These are phyloP conservation scores for Bradypus variegatus DNA, from an alignment of 2,797 vertebrate species.

Conservation along the genomic window DNA sequence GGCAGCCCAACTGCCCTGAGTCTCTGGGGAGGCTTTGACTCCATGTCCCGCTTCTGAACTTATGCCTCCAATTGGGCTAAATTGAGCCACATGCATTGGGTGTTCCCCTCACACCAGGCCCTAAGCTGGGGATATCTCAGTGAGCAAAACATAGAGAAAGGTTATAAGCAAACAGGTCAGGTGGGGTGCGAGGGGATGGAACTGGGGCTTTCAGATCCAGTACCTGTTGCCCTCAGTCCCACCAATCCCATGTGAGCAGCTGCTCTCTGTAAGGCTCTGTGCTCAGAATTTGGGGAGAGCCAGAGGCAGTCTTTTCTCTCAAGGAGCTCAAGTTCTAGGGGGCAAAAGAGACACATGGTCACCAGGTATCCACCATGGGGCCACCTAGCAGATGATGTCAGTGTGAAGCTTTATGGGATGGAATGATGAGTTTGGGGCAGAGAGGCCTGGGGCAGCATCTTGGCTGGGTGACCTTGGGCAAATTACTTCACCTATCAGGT, in stretches of 20 bases:
- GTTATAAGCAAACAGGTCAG: not conserved
- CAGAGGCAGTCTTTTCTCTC: not conserved
- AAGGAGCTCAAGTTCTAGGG: not conserved
- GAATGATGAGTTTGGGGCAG: not conserved
- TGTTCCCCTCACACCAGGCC: not conserved
- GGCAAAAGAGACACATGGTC: too few species aligned
- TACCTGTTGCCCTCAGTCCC: not conserved
- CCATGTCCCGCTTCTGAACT: not conserved
- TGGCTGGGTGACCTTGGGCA: not conserved
- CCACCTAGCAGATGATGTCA: rapidly evolving
- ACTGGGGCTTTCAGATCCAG: not conserved
- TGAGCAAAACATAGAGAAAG: not conserved
- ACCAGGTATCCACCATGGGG: rapidly evolving
- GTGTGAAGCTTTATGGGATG: rapidly evolving
- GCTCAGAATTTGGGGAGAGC: not conserved
- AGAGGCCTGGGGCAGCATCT: not conserved
- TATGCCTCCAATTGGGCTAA: not conserved
- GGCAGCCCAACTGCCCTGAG: rapidly evolving
- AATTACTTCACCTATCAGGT: not conserved
- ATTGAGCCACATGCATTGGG: not conserved
- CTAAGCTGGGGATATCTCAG: not conserved
- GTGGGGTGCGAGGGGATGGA: not conserved
- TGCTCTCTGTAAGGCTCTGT: not conserved
- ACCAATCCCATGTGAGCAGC: not conserved
- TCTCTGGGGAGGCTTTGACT: not conserved